Percentiles rank a stretch among this genome's conserved stretches.
phyloP scores from a whole-genome alignment of 2,888 invertebrate genomes.

The Galeruca laticollis region DNA sequence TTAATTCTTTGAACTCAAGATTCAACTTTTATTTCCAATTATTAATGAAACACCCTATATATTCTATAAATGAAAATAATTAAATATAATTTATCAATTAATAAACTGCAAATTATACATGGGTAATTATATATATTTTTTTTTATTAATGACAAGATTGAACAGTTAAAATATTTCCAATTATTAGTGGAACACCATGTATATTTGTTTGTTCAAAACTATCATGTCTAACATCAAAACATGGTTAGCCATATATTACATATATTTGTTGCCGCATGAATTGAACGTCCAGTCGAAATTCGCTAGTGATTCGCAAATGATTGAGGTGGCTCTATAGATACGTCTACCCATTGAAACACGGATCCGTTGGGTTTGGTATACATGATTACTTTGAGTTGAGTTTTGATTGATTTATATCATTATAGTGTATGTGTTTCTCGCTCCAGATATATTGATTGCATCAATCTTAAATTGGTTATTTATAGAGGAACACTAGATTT shows the following conservation, averaged over 20 bases:
- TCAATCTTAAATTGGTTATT: slow-evolving; percentile 31
- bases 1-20: too few relatives aligned
- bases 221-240: not conserved
- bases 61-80: too few relatives aligned
- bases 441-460: slow-evolving; percentile 14
- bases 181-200: too few relatives aligned
- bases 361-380: slow-evolving; percentile 31
- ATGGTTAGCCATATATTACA: too few relatives aligned
- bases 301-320: slow-evolving; percentile 19
- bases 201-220: too few relatives aligned
- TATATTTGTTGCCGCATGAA: not conserved
- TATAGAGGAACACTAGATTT: slow-evolving; percentile 29
- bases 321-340: slow-evolving; percentile 31
- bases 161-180: too few relatives aligned
- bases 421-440: slow-evolving; percentile 25
- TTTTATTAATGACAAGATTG: too few relatives aligned
- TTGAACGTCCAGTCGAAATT: slow-evolving; percentile 4
- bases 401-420: slow-evolving; percentile 36
- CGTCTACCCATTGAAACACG: slow-evolving; percentile 30
- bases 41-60: too few relatives aligned
- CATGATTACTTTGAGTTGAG: slow-evolving; percentile 27
- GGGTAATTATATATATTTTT: too few relatives aligned
- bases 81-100: too few relatives aligned
- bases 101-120: too few relatives aligned
- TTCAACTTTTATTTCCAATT: too few relatives aligned